Conservation (phyloP, 2,888 invertebrate species). For the Cenopis cana region DNA sequence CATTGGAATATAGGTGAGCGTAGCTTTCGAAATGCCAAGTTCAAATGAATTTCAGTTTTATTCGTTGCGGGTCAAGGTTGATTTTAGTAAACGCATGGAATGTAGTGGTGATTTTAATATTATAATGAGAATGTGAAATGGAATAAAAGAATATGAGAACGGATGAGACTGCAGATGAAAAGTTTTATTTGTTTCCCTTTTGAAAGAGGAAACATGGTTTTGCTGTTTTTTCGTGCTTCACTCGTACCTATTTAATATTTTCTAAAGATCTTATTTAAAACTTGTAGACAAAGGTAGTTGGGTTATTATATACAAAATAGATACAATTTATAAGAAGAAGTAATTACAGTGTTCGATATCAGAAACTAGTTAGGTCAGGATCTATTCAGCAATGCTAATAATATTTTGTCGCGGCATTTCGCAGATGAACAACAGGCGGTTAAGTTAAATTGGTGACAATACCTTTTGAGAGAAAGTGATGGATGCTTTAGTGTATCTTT, state of each 20-base stretch:
- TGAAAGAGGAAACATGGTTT: conserved; percentile 46
- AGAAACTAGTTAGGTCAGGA: too few relatives aligned
- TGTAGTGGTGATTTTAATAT: conserved; percentile 61
- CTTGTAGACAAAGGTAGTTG: neutral
- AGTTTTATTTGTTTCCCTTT: conserved; percentile 56
- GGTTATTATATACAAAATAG: too few relatives aligned
- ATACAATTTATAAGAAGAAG: neutral
- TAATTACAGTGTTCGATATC: too few relatives aligned
- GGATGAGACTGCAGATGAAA: conserved; percentile 61
- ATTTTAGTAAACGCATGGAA: conserved; percentile 11
- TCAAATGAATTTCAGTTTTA: conserved; percentile 27
- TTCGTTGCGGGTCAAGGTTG: neutral
- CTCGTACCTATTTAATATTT: neutral
- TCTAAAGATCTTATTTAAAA: neutral
- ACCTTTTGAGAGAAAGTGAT: too few relatives aligned
- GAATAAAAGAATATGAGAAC: conserved; percentile 55
- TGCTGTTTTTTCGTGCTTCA: conserved; percentile 29
- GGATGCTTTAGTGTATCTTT: too few relatives aligned
- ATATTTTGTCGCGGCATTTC: too few relatives aligned
- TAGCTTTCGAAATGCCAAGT: conserved; percentile 10
- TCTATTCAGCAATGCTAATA: too few relatives aligned
- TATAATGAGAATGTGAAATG: conserved; percentile 65
- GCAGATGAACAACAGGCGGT: too few relatives aligned
- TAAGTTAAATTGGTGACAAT: too few relatives aligned
- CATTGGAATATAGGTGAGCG: conserved; percentile 17